Evolutionary conservation across 2,888 invertebrate species (phyloP).

Genomic region (Gasteruption jaculator): DNA sequence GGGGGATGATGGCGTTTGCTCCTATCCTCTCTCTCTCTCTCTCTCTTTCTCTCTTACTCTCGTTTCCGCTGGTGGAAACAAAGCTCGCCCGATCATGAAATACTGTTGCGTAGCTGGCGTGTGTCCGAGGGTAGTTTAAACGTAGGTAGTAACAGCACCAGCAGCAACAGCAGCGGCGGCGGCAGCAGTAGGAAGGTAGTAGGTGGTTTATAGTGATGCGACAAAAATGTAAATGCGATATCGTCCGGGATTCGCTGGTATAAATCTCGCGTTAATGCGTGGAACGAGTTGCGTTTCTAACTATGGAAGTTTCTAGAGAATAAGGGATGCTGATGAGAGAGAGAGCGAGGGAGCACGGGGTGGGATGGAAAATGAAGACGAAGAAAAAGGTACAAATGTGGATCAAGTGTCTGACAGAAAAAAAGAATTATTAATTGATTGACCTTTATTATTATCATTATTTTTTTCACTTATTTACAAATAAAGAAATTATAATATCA

Average conservation of each 20-base stretch:
- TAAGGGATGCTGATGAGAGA: conserved; percentile 18
- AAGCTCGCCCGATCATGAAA: conserved; percentile 40
- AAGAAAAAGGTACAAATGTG: conserved; percentile 9
- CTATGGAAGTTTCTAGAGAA: no score
- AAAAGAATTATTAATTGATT: no score
- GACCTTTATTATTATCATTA: no score
- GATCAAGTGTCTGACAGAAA: neutral
- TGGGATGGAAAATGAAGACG: conserved; percentile 14
- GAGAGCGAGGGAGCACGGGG: conserved; percentile 11
- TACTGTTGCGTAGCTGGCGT: conserved; percentile 25
- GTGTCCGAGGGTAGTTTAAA: conserved; percentile 18
- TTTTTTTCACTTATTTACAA: no score
- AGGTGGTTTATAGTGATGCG: conserved; percentile 49
- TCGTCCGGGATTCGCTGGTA: conserved; percentile 44
- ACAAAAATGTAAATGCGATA: conserved; percentile 52
- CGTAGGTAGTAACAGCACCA: neutral
- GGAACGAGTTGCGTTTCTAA: conserved; percentile 37
- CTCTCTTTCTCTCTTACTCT: conserved; percentile 7
- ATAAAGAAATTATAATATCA: no score
- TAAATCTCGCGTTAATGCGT: conserved; percentile 50
- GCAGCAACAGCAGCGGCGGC: conserved; percentile 18
- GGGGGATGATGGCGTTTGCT: no score
- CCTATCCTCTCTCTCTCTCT: neutral
- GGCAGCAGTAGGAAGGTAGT: conserved; percentile 22
- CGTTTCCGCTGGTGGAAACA: conserved; percentile 22